Evolutionary conservation across 1,140 invertebrate species (phyloP).

Genomic region (Acromyrmex heyeri): DNA sequence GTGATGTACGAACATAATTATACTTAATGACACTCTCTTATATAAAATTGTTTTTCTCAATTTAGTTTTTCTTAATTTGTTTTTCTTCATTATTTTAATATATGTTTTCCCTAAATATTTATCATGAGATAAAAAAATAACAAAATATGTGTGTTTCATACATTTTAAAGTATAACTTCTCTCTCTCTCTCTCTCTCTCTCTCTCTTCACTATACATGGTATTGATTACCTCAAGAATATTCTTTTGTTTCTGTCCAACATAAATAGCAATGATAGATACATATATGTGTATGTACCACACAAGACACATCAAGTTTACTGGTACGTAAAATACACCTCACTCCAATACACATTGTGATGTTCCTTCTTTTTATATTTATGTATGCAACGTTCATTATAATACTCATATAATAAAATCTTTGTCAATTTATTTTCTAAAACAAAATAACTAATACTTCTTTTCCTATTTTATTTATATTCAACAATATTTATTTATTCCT

Average conservation of each 20-base stretch:
- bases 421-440: background rate
- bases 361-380: background rate
- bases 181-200: background rate
- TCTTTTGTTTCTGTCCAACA: slow-evolving; percentile 50
- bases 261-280: slow-evolving; percentile 51
- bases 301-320: background rate
- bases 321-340: slow-evolving; percentile 1
- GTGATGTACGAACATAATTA: background rate
- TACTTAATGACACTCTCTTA: background rate
- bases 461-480: background rate
- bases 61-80: background rate
- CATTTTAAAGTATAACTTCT: background rate
- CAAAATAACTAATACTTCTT: background rate
- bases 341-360: background rate
- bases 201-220: slow-evolving; percentile 8
- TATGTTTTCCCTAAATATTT: background rate
- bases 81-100: background rate
- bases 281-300: background rate
- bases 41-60: background rate
- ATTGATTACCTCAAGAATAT: slow-evolving; percentile 57
- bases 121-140: background rate
- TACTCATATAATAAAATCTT: too few species aligned
- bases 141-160: background rate
- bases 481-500: background rate
- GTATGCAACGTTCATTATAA: background rate